Conservation (phyloP, 2,797 vertebrate genomes). For the Gymnoscopelus microlampas region DNA sequence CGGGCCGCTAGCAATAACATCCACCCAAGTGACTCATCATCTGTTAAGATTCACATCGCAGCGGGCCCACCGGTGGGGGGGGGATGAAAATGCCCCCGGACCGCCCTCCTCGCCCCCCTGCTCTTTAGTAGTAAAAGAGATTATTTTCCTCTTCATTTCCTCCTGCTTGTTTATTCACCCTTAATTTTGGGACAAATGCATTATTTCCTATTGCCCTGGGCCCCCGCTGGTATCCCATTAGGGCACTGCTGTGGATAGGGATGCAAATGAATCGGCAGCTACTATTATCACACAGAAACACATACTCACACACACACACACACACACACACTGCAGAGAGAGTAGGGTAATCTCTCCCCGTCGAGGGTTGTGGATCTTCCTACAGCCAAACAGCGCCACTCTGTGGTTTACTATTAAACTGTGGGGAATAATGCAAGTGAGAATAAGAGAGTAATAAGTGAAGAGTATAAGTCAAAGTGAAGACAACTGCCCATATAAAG, state of each 20-base stretch:
- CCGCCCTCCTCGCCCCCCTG: slow-evolving; percentile 36
- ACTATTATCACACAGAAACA: slow-evolving; percentile 38
- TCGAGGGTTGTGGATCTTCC: slow-evolving; percentile 7
- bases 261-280: slow-evolving; percentile 69
- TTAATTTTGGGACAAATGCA: slow-evolving; percentile 75
- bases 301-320: background rate
- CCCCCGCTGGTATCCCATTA: slow-evolving; percentile 73
- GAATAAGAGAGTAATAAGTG: no score
- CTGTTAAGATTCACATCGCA: slow-evolving; percentile 76
- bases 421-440: slow-evolving; percentile 11
- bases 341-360: slow-evolving; percentile 15
- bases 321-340: slow-evolving; percentile 7
- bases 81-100: slow-evolving; percentile 43
- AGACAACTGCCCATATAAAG: background rate
- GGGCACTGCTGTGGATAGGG: slow-evolving; percentile 61
- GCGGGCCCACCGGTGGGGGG: slow-evolving; percentile 66
- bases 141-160: slow-evolving; percentile 76
- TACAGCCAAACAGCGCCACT: slow-evolving; percentile 69
- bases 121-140: slow-evolving; percentile 72
- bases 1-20: slow-evolving; percentile 73
- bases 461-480: no score
- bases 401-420: slow-evolving; percentile 56
- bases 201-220: slow-evolving; percentile 61
- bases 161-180: slow-evolving; percentile 75
- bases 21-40: slow-evolving; percentile 79